Evolutionary conservation across 2,113 vertebrate genomes (phyloP).

Genomic region (Suncus etruscus): DNA sequence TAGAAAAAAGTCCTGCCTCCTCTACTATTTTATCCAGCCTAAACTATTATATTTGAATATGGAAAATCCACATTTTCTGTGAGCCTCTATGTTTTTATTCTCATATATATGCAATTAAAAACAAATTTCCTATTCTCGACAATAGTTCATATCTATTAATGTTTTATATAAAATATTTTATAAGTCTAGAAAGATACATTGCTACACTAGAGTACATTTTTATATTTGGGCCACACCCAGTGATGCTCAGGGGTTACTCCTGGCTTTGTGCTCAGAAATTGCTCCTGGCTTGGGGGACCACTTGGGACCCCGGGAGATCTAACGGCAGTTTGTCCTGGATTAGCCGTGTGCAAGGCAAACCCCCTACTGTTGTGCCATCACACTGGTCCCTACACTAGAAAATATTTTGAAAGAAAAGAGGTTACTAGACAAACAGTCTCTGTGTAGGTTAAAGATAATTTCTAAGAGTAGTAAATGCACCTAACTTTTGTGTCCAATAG

Average conservation of each 20-base stretch:
- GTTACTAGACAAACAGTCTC: not conserved
- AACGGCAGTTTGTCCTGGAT: too few relatives aligned
- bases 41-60: not conserved
- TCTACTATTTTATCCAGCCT: not conserved
- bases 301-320: too few relatives aligned
- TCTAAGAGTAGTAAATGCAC: not conserved
- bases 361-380: too few relatives aligned
- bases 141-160: constrained; percentile 10
- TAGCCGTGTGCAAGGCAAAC: too few relatives aligned
- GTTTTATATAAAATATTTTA: constrained; percentile 30
- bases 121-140: not conserved
- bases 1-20: too few relatives aligned
- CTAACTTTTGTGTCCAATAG: not conserved
- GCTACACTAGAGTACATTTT: not conserved
- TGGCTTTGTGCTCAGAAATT: too few relatives aligned
- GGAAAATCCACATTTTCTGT: not conserved
- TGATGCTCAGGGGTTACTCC: too few relatives aligned
- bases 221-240: not conserved
- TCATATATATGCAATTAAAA: not conserved
- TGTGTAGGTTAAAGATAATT: not conserved
- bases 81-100: constrained; percentile 2
- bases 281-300: too few relatives aligned
- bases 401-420: not conserved
- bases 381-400: not conserved
- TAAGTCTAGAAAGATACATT: not conserved